phyloP scores from a whole-genome alignment of 2,888 invertebrate species.

The Tuta absoluta region DNA sequence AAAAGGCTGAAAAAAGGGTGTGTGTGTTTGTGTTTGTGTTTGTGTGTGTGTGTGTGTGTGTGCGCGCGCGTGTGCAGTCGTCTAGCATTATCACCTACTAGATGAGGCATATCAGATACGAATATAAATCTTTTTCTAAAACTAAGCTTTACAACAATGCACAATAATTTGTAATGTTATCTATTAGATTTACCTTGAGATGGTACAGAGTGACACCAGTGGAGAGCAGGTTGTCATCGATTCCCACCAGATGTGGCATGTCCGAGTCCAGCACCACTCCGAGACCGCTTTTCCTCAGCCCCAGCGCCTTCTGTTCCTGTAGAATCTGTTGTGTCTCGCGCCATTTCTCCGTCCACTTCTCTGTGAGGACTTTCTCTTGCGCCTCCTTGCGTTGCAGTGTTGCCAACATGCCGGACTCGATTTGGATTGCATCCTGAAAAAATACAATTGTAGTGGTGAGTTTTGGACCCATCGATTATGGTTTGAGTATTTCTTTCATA shows the following conservation, averaged over 20 bases:
- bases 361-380: conserved; percentile 92
- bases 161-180: too few species aligned
- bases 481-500: too few species aligned
- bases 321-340: conserved; percentile 93
- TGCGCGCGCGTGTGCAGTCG: too few species aligned
- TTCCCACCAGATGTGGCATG: conserved; percentile 94
- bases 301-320: conserved; percentile 93
- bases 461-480: too few species aligned
- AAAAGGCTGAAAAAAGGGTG: too few species aligned
- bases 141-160: too few species aligned
- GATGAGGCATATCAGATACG: too few species aligned
- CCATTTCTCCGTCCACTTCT: conserved; percentile 97
- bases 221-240: conserved; percentile 93
- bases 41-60: too few species aligned
- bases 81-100: too few species aligned
- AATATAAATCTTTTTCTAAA: too few species aligned
- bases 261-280: conserved; percentile 95
- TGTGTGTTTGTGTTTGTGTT: too few species aligned
- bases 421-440: conserved; percentile 75
- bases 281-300: conserved; percentile 91
- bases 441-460: not conserved
- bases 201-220: conserved; percentile 96
- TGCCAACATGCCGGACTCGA: conserved; percentile 86
- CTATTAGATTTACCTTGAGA: conserved; percentile 82
- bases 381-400: conserved; percentile 95